Evolutionary conservation across 2,797 vertebrate genomes (phyloP), one percentile per base, ranked within the genome.

Genomic region (Ctenopoma kingsleyae): DNA sequence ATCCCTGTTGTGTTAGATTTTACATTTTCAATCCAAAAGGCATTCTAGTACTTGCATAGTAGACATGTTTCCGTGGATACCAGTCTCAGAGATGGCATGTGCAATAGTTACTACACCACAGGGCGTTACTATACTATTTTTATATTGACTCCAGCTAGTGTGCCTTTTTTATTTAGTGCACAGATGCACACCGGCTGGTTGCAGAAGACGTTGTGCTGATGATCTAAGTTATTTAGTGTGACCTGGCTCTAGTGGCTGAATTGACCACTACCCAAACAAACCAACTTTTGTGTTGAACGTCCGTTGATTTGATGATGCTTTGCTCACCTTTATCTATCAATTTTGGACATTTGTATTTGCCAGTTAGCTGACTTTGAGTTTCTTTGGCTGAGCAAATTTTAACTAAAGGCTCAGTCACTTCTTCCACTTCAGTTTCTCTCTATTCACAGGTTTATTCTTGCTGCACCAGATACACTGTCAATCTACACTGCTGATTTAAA

Each of bases 401-500:
- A 19, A 47, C 52, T n/a, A 19, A 76, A 30, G 36, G 51, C 59
- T 47, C 49, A 17, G 49, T 38, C 50, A 35, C 25, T 46, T 68
- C 41, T 44, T 67, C 38, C 20, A 25, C 61, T 65, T 71, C 16
- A 32, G 32, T 44, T 56, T 58, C 8, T 27, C 69, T 57, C 25
- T 22, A 40, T 36, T 64, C 52, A 22, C 53, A 22, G 58, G 23
- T 57, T 79, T 46, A 48, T 78, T 41, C 32, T 60, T 51, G 43
- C 57, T 47, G 55, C 59, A n/a, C 4, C 48, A 48, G 17, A 57
- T 48, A 32, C 40, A 48, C 32, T 62, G 62, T 79, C 53, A 74
- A 58, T 58, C 63, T 68, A 61, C 66, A 54, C 53, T 38, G 38
- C 60, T 36, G 48, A 81, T 78, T 76, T 59, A 40, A 72, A 78